Evolutionary conservation across 2,888 invertebrate genomes (phyloP), one percentile per base, ranked within the genome.

Genomic region (Melanchra persicariae): DNA sequence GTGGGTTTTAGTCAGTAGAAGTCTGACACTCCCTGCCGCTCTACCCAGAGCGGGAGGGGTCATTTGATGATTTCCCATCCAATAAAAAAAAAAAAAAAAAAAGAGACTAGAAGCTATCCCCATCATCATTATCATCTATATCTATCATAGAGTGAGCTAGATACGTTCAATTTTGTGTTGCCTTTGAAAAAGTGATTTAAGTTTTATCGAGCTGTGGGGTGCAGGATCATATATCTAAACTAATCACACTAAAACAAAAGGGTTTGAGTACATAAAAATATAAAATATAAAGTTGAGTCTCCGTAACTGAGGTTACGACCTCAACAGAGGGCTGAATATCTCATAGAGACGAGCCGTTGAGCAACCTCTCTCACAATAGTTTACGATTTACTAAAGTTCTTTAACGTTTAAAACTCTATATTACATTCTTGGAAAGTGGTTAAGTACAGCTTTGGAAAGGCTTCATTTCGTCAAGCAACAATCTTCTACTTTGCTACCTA

Each of bases 321-420:
- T 55, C 37, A 54, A 51, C 58, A 51, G 34, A 52, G 45, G 60
- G 52, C 22, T n/a, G 49, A 57, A 61, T 65, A 70, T 75, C 67
- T 70, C 69, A 67, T 61, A 70, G 60, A 74, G 52, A 37, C 45
- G 24, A 34, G 65, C 34, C 15, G 59, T 65, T 47, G 37, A 59
- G 59, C 60, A 58, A 77, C 45, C 63, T 60, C 49, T 60, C 49
- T 49, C 34, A 60, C 63, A 54, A 26, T 51, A 70, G 19, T 81
- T 81, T 81, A 81, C 75, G 81, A 78, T 59, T 24, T 74, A 40
- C 47, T 78, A 69, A 78, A 78, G 65, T 77, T 74, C 61, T 70
- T 71, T 65, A 68, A 66, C 79, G 66, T 78, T 81, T 78, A 63
- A 81, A 81, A 81, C 74, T n/a, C n/a, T 79, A 62, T 71, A 72